Evolutionary conservation across 2,113 vertebrate genomes (phyloP).

Genomic region (Hydrolagus affinis): DNA sequence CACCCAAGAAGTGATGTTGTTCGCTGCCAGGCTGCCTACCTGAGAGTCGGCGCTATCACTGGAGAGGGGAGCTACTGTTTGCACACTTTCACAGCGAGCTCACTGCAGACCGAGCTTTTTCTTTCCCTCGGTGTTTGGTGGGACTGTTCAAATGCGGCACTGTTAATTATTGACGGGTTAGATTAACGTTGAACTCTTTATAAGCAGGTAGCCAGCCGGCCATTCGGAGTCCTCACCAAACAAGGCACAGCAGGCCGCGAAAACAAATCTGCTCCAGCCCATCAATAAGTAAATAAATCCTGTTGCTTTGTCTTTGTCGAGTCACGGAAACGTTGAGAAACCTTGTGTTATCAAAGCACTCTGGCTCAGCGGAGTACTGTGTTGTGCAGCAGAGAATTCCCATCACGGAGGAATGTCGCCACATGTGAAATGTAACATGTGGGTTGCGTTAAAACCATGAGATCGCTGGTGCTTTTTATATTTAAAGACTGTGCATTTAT

Average conservation of each 20-base stretch:
- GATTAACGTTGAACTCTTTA: conserved; percentile 1
- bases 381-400: conserved; percentile 53
- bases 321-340: background rate
- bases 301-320: too few species aligned
- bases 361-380: conserved; percentile 51
- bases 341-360: conserved; percentile 47
- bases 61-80: background rate
- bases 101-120: background rate
- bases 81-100: background rate
- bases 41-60: background rate
- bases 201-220: too few species aligned
- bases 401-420: conserved; percentile 49
- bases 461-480: conserved; percentile 54
- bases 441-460: conserved; percentile 48
- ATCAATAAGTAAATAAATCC: conserved; percentile 5
- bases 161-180: background rate
- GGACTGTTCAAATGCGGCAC: background rate
- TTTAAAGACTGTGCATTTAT: conserved; percentile 30
- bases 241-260: background rate
- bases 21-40: background rate
- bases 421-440: conserved; percentile 45
- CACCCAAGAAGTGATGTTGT: background rate
- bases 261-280: background rate
- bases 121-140: background rate
- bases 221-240: background rate